A percentile compares a stretch with the other conserved stretches of the same genome.
Conservation (phyloP, 2,888 invertebrate genomes). For the Syritta pipiens region DNA sequence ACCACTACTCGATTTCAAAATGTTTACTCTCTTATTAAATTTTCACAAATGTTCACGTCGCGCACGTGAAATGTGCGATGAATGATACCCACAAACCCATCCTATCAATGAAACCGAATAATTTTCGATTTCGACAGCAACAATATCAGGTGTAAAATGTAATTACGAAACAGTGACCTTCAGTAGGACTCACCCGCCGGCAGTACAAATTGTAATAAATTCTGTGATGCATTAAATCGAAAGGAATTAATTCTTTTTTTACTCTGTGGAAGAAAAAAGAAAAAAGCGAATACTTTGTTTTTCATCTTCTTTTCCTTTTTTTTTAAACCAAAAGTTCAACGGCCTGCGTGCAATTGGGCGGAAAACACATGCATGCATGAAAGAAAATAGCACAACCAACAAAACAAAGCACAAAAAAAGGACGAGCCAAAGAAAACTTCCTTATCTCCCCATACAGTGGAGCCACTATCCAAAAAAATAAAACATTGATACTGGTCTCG, state of each 20-base stretch:
- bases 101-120: not conserved
- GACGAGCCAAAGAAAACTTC: slow-evolving; percentile 49
- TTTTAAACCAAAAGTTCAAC: slow-evolving; percentile 18
- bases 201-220: slow-evolving; percentile 9
- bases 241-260: not conserved
- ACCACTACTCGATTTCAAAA: too few relatives aligned
- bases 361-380: slow-evolving; percentile 11
- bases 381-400: slow-evolving; percentile 15
- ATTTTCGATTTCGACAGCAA: not conserved
- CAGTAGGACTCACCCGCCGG: not conserved
- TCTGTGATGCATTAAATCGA: not conserved
- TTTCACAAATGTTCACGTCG: too few relatives aligned
- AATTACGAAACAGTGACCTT: not conserved
- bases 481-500: slow-evolving; percentile 21
- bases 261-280: not conserved
- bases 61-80: too few relatives aligned
- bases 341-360: slow-evolving; percentile 9
- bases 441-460: slow-evolving; percentile 39
- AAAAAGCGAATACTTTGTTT: not conserved
- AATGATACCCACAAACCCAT: not conserved
- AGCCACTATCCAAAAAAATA: slow-evolving; percentile 31
- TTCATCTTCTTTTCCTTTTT: too few relatives aligned
- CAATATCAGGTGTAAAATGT: slow-evolving; percentile 2
- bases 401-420: not conserved
- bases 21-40: too few relatives aligned